Base-by-base conservation (phyloP, 2,888 invertebrate species). In the Cheilosia variabilis region DNA sequence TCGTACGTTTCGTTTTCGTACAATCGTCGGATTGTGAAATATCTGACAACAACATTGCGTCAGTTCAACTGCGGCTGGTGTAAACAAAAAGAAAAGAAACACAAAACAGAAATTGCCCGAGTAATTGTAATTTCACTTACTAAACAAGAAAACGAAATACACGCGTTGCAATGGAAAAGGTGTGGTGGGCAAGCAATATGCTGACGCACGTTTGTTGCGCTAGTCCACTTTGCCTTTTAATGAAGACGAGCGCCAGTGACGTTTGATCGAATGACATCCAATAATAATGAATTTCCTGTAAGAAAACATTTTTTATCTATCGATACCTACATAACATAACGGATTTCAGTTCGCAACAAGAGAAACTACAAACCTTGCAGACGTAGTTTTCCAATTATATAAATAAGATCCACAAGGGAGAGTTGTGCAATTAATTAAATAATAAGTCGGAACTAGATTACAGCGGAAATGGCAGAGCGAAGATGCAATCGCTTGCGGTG, bases 121-220 rank as follows among this genome's bases (percentile, higher is more conserved):
- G 52, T 53, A 66, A 66, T 53, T 53, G 34, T n/a, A 66, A 66
- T 66, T 66, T 66, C 41, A 53, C 65, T 66, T 52, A 52, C 52
- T 52, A 37, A 47, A 66, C 34, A 66, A 66, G 52, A 52, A 52
- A 66, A 66, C 37, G 24, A 52, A 66, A 66, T 53, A 19, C 13
- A 37, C 37, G 10, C 37, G 37, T 37, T 31, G 37, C 19, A 65
- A 52, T 52, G 34, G 17, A 65, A 66, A 50, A 66, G 34, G 65
- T 66, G 65, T 66, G 65, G 50, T 24, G 37, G 52, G 34, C 22
- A 66, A 24, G 19, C n/a, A 47, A 47, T 22, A 19, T 27, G 37
- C 37, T 66, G 65, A 66, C 65, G 65, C 52, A 52, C 34, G 41
- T 50, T 50, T 50, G 24, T 65, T 58, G 22, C 58, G 58, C 15